A percentile compares a stretch with the other conserved stretches of the same genome.
phyloP scores from a whole-genome alignment of 1,140 invertebrate species.

The Aculops lycopersici region DNA sequence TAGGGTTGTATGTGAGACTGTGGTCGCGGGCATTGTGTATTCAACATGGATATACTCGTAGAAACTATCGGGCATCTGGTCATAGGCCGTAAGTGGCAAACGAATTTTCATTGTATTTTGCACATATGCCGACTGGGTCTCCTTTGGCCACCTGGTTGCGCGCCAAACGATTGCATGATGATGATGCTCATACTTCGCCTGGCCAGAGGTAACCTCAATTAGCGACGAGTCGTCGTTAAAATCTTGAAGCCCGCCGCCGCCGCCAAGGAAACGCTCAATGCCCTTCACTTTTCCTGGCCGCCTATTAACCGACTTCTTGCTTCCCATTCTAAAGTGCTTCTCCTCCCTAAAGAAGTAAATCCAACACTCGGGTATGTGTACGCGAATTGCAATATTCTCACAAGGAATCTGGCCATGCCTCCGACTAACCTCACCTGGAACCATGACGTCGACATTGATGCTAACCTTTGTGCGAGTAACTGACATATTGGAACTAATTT shows the following conservation, averaged over 20 bases:
- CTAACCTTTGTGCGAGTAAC: constrained; percentile 12
- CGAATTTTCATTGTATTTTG: constrained; percentile 70
- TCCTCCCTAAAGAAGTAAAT: constrained; percentile 94
- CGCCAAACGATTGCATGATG: constrained; percentile 90
- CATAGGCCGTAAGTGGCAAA: constrained; percentile 74
- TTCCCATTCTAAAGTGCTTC: constrained; percentile 93
- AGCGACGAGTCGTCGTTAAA: constrained; percentile 39
- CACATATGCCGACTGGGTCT: constrained; percentile 86
- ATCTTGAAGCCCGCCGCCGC: constrained; percentile 31
- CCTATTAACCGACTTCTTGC: constrained; percentile 75
- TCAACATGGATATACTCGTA: constrained; percentile 61
- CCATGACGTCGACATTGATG: constrained; percentile 39
- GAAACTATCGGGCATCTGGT: constrained; percentile 73
- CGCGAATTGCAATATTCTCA: constrained; percentile 79
- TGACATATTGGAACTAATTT: constrained; percentile 35
- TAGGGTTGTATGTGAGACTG: constrained; percentile 79
- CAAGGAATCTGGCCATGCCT: constrained; percentile 68
- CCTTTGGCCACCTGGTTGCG: constrained; percentile 72
- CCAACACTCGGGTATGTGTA: constrained; percentile 95
- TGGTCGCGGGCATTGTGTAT: constrained; percentile 93
- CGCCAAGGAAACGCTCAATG: constrained; percentile 65
- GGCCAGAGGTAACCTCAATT: constrained; percentile 85
- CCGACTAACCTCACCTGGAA: constrained; percentile 75
- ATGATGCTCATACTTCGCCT: constrained; percentile 96
- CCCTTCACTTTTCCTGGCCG: constrained; percentile 35